Conservation (phyloP, 2,797 vertebrate genomes). For the Poliocrania exsul region DNA sequence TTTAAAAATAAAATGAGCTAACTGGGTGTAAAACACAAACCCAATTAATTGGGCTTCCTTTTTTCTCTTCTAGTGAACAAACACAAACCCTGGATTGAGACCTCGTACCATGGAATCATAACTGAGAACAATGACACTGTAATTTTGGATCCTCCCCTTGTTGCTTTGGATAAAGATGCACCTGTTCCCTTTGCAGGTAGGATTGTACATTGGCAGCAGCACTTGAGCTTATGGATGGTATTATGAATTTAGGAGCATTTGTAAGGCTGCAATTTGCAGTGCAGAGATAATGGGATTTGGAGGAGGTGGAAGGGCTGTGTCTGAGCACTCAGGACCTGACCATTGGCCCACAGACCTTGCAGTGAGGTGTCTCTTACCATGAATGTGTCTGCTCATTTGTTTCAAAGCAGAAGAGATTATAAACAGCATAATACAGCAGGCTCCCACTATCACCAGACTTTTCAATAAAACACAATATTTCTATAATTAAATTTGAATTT, state of each 20-base stretch:
- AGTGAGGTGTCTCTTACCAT: neutral
- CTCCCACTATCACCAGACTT: neutral
- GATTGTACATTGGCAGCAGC: neutral
- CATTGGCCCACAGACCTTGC: neutral
- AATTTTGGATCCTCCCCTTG: slow-evolving; percentile 93
- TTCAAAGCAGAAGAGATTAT: slow-evolving; percentile 77
- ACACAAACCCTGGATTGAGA: slow-evolving; percentile 98
- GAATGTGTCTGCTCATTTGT: neutral
- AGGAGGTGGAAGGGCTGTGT: neutral
- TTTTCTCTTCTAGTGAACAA: slow-evolving; percentile 88
- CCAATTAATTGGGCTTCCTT: neutral
- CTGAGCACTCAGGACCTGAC: neutral
- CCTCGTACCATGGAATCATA: slow-evolving; percentile 94
- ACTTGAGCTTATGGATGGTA: neutral
- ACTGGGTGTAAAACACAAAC: neutral
- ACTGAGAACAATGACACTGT: slow-evolving; percentile 94
- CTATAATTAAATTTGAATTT: neutral
- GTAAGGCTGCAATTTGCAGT: neutral
- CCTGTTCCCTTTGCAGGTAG: slow-evolving; percentile 95
- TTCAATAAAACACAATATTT: neutral
- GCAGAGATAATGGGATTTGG: neutral
- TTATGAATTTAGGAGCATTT: neutral
- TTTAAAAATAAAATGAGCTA: neutral
- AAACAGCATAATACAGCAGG: neutral
- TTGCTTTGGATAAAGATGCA: slow-evolving; percentile 96